Evolutionary conservation across 2,113 vertebrate species (phyloP), one percentile per base, ranked within the genome.

Genomic region (Manacus vitellinus): DNA sequence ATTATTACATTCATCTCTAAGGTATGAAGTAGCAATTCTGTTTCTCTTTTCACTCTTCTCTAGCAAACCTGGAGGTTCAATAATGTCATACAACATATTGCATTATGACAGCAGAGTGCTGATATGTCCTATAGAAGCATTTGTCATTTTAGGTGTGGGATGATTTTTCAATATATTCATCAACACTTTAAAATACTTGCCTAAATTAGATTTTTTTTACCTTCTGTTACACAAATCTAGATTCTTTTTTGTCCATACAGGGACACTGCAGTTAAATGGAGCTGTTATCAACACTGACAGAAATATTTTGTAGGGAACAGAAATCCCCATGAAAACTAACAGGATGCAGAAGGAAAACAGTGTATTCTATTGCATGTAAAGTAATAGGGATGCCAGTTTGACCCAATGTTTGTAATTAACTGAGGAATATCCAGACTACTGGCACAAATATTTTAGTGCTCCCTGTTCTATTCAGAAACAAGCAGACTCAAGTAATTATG

Each of bases 191-290:
- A 94, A 94, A 95, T 92, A 91, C 86, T 93, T 92, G 75, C 79
- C 55, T 92, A 88, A 96, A 94, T 94, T 90, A 92, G 82, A 72
- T 28, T 46, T 93, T 30, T 35, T 56, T 95, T 76, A 92, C 85
- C 68, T 94, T 95, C 88, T 94, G 75, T 66, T 71, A 71, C 55
- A 59, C 21, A 70, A 86, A 86, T 84, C 35, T 52, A 62, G 49
- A 80, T 77, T 63, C 13, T 51, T 77, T 74, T 74, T 74, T 28
- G 39, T 73, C 78, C 91, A 43, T 56, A 24, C 33, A 59, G 51
- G 33, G 27, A 22, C 30, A 61, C 37, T 82, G 44, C 39, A 82
- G 54, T 56, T 73, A 85, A 90, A 83, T 39, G 8, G 28, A 88
- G 59, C 28, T 76, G 22, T 94, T 89, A 68, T 21, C 71, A 89